Conservation (phyloP, 2,888 invertebrate genomes). For the Agrochola circellaris region DNA sequence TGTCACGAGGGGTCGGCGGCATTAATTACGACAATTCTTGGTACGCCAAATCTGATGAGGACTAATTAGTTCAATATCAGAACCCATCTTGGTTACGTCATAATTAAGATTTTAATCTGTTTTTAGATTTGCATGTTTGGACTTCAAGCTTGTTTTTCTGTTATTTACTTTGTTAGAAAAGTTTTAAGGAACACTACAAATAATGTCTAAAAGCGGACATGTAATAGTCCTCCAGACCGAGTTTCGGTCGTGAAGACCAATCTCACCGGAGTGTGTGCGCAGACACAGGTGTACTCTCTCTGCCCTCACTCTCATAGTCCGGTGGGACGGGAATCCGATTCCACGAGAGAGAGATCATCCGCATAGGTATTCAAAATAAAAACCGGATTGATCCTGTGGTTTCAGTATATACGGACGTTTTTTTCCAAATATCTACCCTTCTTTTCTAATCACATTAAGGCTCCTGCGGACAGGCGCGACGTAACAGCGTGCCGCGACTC, state of each 20-base stretch:
- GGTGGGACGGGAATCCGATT: no score
- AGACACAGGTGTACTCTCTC: no score
- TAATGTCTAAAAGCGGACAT: background rate
- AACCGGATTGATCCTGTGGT: background rate
- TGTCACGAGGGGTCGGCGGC: constrained; percentile 78
- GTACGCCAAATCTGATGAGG: constrained; percentile 76
- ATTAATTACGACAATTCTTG: constrained; percentile 79
- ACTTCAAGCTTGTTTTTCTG: background rate
- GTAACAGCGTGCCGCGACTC: no score
- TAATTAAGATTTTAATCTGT: constrained; percentile 27
- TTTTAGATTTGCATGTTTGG: constrained; percentile 16
- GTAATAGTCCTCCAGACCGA: no score
- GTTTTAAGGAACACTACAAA: background rate
- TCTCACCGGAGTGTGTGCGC: no score
- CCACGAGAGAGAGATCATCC: no score
- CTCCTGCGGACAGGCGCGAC: no score
- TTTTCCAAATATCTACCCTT: background rate
- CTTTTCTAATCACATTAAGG: background rate
- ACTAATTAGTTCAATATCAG: constrained; percentile 71
- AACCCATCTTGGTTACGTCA: constrained; percentile 39
- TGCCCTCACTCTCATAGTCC: no score
- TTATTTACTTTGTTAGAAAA: background rate
- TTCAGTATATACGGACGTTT: background rate
- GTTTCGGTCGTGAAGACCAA: no score
- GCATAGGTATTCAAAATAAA: no score